Evolutionary conservation across 2,113 vertebrate species (phyloP).

Genomic region (Protomyctophum bolini): DNA sequence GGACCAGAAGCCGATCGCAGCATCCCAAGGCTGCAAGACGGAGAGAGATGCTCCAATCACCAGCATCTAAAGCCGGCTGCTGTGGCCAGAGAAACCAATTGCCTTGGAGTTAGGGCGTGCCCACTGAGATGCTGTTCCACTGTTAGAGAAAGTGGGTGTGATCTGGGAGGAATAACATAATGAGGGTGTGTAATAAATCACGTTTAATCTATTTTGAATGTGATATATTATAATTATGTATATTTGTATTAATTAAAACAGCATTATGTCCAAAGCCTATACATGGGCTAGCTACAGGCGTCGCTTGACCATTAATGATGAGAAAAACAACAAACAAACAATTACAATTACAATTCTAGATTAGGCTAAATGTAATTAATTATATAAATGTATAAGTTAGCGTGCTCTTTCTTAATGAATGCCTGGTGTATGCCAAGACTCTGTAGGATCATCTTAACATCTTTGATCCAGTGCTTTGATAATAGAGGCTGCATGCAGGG

Average conservation of each 20-base stretch:
- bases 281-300: not conserved
- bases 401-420: not conserved
- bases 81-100: slow-evolving; percentile 67
- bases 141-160: slow-evolving; percentile 34
- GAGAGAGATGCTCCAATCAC: slow-evolving; percentile 66
- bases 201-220: not conserved
- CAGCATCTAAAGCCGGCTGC: slow-evolving; percentile 28
- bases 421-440: not conserved
- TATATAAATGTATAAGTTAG: not conserved
- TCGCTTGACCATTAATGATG: not conserved
- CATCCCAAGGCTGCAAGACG: slow-evolving; percentile 58
- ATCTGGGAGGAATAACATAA: not conserved
- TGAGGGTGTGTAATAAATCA: not conserved
- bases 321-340: not conserved
- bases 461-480: not conserved
- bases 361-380: not conserved
- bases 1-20: slow-evolving; percentile 63
- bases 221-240: not conserved
- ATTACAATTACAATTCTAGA: not conserved
- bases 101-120: slow-evolving; percentile 56
- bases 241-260: not conserved
- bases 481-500: not conserved
- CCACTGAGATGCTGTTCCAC: slow-evolving; percentile 65
- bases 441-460: not conserved
- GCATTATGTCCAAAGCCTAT: too few species aligned